These are phyloP conservation scores for Calliphora vomitoria DNA, from an alignment of 2,888 invertebrate species.

Conservation along the genomic window DNA sequence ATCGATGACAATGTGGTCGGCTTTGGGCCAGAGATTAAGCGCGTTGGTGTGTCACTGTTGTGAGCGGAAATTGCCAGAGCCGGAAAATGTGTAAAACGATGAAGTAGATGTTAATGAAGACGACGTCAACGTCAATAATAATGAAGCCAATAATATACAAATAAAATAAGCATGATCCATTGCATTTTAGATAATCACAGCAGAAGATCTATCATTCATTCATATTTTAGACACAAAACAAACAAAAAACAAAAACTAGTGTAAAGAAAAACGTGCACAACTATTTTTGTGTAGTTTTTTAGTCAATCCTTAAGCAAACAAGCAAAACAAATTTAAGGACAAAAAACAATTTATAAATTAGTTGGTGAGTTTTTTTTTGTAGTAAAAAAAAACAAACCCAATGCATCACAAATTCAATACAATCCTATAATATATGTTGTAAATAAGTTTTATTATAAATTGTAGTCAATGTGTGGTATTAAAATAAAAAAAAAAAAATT, in stretches of 20 bases:
- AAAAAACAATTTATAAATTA: too few species aligned
- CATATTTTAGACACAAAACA: slow-evolving; percentile 1
- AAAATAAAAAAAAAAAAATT: slow-evolving; percentile 26
- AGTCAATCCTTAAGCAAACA: too few species aligned
- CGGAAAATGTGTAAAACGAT: slow-evolving; percentile 83
- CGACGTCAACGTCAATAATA: not conserved
- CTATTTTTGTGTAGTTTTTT: too few species aligned
- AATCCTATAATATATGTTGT: slow-evolving; percentile 50
- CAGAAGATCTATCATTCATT: slow-evolving; percentile 28
- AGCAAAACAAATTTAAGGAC: too few species aligned
- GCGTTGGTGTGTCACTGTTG: slow-evolving; percentile 84
- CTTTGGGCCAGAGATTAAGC: slow-evolving; percentile 83
- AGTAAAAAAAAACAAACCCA: slow-evolving; percentile 4
- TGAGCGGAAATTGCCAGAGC: slow-evolving; percentile 84
- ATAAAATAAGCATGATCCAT: slow-evolving; percentile 43
- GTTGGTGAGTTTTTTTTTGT: not conserved
- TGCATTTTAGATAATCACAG: slow-evolving; percentile 35
- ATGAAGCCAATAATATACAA: slow-evolving; percentile 44
- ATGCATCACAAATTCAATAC: slow-evolving; percentile 20
- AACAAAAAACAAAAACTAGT: not conserved
- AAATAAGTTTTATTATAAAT: slow-evolving; percentile 10
- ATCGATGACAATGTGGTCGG: slow-evolving; percentile 84
- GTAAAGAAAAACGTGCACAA: not conserved
- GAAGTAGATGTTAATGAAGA: slow-evolving; percentile 14
- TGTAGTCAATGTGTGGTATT: slow-evolving; percentile 39